A percentile compares a stretch with the other conserved stretches of the same genome.
Evolutionary conservation across 2,888 invertebrate genomes (phyloP).

Genomic region (Drosophila borborema): DNA sequence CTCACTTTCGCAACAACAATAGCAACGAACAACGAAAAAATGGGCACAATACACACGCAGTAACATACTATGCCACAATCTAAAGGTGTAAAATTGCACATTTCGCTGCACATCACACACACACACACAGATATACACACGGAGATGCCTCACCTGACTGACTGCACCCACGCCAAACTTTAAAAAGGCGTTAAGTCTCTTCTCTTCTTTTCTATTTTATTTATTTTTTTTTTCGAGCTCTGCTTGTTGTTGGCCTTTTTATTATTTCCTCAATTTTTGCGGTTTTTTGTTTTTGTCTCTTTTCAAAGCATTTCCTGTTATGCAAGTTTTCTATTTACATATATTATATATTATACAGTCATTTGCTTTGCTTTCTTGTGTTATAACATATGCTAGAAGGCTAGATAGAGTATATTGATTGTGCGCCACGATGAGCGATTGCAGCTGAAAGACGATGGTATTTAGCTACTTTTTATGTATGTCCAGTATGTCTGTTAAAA

Average conservation of each 20-base stretch:
- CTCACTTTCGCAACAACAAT: conserved; percentile 70
- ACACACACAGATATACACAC: conserved; percentile 14
- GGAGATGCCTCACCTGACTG: conserved; percentile 58
- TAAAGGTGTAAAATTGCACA: conserved; percentile 76
- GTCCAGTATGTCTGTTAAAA: not conserved
- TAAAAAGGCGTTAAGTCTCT: conserved; percentile 28
- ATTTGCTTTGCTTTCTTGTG: not conserved
- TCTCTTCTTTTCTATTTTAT: conserved; percentile 12
- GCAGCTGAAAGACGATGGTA: not conserved
- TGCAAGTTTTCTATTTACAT: conserved; percentile 28
- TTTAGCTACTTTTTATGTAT: not conserved
- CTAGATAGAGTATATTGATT: not conserved
- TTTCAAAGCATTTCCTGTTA: conserved; percentile 56
- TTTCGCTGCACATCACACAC: conserved; percentile 65
- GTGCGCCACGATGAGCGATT: not conserved
- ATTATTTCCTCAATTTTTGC: conserved; percentile 63
- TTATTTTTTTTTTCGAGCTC: conserved; percentile 14
- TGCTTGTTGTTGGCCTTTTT: conserved; percentile 53
- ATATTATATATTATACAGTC: not conserved
- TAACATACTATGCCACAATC: conserved; percentile 40
- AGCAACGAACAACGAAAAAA: conserved; percentile 33
- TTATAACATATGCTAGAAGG: not conserved
- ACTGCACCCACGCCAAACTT: conserved; percentile 56
- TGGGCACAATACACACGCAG: conserved; percentile 68
- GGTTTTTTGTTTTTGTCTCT: conserved; percentile 17